Conservation (phyloP, 2,888 invertebrate genomes). For the Ethmia dodecea region DNA sequence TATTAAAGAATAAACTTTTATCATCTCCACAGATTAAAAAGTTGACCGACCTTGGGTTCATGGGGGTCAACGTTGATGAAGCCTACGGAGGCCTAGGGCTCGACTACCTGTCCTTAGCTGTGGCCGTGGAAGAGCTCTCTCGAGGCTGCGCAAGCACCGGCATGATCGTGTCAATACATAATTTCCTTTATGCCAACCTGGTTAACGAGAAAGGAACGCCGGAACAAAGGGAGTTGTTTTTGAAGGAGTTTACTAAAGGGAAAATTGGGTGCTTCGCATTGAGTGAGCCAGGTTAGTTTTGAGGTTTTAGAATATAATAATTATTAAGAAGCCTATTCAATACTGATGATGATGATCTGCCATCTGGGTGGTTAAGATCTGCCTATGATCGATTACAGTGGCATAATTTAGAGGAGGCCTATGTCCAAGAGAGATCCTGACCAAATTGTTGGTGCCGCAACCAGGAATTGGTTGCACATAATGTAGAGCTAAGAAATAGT, state of each 20-base stretch:
- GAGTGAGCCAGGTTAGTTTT: conserved; percentile 83
- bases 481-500: too few relatives aligned
- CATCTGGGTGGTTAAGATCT: too few relatives aligned
- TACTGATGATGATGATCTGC: too few relatives aligned
- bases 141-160: conserved; percentile 88
- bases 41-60: conserved; percentile 83
- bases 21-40: conserved; percentile 78
- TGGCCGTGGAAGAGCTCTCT: conserved; percentile 88
- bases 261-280: conserved; percentile 87
- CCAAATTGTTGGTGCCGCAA: too few relatives aligned
- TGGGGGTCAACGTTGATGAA: conserved; percentile 81
- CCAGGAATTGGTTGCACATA: too few relatives aligned
- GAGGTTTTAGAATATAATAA: background rate
- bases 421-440: too few relatives aligned
- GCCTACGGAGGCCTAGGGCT: conserved; percentile 83
- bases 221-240: conserved; percentile 81
- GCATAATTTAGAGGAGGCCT: too few relatives aligned
- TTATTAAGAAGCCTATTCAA: too few relatives aligned
- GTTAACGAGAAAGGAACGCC: conserved; percentile 81
- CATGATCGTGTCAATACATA: conserved; percentile 86
- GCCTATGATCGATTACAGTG: too few relatives aligned
- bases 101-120: conserved; percentile 82
- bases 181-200: conserved; percentile 85
- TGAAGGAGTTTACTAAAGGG: conserved; percentile 79
- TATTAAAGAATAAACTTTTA: too few relatives aligned